These are phyloP conservation scores for Paelopatides confundens DNA, from an alignment of 53 echinoderm and acorn worm species.

Conservation along the genomic window DNA sequence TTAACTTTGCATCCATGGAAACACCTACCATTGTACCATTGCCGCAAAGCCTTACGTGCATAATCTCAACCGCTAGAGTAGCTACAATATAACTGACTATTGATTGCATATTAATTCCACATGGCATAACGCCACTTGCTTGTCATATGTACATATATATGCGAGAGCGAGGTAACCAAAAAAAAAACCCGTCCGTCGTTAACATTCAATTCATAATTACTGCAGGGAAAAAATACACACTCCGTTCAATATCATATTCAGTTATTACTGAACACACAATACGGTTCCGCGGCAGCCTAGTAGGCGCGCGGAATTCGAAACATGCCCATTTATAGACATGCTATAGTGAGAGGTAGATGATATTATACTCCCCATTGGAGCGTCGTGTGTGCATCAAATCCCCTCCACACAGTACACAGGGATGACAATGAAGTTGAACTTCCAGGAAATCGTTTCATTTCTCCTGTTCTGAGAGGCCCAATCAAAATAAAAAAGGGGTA, in stretches of 20 bases:
- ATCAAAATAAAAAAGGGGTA: neutral
- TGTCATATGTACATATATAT: no score
- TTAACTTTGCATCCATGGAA: conserved; percentile 34
- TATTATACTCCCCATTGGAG: conserved; percentile 26
- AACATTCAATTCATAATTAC: conserved; percentile 44
- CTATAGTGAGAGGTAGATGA: neutral
- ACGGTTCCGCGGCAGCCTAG: conserved; percentile 14
- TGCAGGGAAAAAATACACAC: conserved; percentile 20
- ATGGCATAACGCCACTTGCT: conserved; percentile 16
- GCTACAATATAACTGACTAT: conserved; percentile 22
- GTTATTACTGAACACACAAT: conserved; percentile 5
- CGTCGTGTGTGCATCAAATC: neutral
- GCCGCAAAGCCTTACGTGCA: conserved; percentile 28
- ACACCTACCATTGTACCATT: conserved; percentile 26
- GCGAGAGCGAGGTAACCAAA: neutral
- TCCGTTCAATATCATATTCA: conserved; percentile 30
- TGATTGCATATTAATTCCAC: conserved; percentile 51
- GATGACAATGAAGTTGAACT: conserved; percentile 45
- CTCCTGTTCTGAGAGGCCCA: neutral
- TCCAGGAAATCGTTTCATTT: conserved; percentile 32
- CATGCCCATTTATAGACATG: conserved; percentile 54
- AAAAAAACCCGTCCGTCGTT: conserved; percentile 2
- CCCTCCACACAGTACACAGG: neutral
- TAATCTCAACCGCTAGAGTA: conserved; percentile 19
- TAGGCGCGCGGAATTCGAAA: conserved; percentile 49